These are phyloP conservation scores for Eira barbara DNA, from an alignment of 2,113 vertebrate species.

Conservation along the genomic window DNA sequence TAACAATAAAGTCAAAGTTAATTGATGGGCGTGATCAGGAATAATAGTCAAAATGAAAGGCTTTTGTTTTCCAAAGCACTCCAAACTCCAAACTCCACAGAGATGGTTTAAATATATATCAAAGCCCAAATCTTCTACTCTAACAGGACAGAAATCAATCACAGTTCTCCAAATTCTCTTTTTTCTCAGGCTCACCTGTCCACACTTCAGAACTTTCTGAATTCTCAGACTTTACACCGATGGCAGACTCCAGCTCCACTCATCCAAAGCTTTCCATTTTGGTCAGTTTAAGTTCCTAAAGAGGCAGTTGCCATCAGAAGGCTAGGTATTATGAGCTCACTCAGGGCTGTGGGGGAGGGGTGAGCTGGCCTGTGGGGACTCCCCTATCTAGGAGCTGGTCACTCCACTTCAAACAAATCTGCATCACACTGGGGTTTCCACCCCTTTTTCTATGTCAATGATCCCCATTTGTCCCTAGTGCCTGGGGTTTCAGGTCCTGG, in stretches of 20 bases:
- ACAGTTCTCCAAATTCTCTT: neutral
- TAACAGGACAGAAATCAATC: neutral
- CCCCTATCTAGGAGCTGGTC: neutral
- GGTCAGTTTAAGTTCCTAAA: neutral
- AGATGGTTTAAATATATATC: neutral
- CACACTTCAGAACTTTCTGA: neutral
- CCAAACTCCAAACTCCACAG: neutral
- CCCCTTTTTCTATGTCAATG: constrained; percentile 2
- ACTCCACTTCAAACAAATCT: constrained; percentile 31
- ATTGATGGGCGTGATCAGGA: neutral
- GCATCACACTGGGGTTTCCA: constrained; percentile 45
- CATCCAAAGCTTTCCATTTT: constrained; percentile 38
- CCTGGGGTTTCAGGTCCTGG: constrained; percentile 15
- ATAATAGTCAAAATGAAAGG: neutral
- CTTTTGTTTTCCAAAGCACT: neutral
- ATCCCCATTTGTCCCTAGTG: constrained; percentile 9
- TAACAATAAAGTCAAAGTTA: neutral
- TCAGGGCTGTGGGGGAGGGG: constrained; percentile 42
- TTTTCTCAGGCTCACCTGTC: neutral
- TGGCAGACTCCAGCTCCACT: neutral
- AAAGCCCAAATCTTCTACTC: neutral
- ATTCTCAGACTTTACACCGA: neutral
- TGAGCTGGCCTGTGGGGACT: neutral
- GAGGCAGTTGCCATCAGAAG: neutral
- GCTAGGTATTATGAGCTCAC: constrained; percentile 44